Conservation (phyloP, 2,888 invertebrate species). For the Leucophenga montana region DNA sequence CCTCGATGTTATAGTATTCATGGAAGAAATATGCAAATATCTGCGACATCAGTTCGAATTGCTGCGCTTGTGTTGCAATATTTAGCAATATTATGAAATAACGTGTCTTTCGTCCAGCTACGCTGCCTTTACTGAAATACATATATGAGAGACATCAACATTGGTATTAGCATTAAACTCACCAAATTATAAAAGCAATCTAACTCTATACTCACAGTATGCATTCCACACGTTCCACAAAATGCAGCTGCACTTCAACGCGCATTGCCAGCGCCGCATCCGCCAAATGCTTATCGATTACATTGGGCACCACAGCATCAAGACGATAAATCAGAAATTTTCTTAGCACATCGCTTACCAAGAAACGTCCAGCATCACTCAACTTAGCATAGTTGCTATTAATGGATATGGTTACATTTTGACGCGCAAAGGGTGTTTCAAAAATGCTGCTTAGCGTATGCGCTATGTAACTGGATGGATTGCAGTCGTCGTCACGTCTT, state of each 20-base stretch:
- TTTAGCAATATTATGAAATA: constrained; percentile 40
- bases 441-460: constrained; percentile 1
- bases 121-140: not conserved
- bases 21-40: constrained; percentile 47
- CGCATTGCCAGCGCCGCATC: not conserved
- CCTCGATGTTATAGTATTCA: constrained; percentile 45
- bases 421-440: not conserved
- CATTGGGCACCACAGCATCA: not conserved
- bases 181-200: too few species aligned
- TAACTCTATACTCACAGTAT: constrained; percentile 19
- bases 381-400: not conserved
- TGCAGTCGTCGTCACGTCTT: too few species aligned
- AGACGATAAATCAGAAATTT: not conserved
- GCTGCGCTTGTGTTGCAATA: not conserved
- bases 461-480: not conserved
- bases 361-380: not conserved
- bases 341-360: not conserved
- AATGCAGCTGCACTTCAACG: constrained; percentile 37
- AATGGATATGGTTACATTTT: not conserved
- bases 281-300: constrained; percentile 30
- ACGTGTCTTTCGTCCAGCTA: not conserved
- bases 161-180: too few species aligned
- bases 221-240: constrained; percentile 40
- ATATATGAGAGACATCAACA: not conserved
- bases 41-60: constrained; percentile 34